Percentiles rank a stretch among this genome's conserved stretches.
Evolutionary conservation across 2,113 vertebrate genomes (phyloP).

Genomic region (Piaya cayana): DNA sequence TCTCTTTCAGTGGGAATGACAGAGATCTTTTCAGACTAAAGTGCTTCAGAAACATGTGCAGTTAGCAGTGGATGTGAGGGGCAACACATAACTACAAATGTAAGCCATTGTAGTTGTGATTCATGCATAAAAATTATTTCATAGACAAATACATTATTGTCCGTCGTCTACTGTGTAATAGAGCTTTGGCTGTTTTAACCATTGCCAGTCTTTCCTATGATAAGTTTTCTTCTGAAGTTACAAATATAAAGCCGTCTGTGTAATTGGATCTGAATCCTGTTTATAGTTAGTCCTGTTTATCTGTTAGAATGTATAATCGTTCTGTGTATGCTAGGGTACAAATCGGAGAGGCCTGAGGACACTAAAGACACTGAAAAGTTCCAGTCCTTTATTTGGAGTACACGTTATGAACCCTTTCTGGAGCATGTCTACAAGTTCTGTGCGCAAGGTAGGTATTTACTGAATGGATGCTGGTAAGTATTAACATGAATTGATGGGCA

Average conservation of each 20-base stretch:
- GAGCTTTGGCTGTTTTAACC: not conserved
- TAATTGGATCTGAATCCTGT: not conserved
- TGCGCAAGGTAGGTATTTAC: slow-evolving; percentile 84
- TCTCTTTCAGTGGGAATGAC: not conserved
- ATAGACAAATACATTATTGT: not conserved
- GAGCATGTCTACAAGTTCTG: slow-evolving; percentile 94
- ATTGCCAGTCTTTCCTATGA: not conserved
- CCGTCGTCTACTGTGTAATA: not conserved
- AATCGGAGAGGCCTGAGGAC: slow-evolving; percentile 35
- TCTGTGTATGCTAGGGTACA: slow-evolving; percentile 26
- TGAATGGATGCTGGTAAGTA: not conserved
- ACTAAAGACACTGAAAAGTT: slow-evolving; percentile 60
- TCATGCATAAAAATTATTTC: rapidly evolving
- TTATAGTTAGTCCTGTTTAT: not conserved
- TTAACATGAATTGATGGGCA: not conserved
- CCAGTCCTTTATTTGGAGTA: slow-evolving; percentile 49
- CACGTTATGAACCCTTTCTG: slow-evolving; percentile 98
- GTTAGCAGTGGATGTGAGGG: not conserved
- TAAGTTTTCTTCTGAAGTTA: not conserved
- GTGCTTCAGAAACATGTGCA: not conserved
- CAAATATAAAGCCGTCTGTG: not conserved
- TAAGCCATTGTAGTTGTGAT: not conserved
- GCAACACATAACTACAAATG: not conserved
- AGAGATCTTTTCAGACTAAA: not conserved
- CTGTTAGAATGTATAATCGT: not conserved